These are phyloP conservation scores for Leptinotarsa undecemlineata DNA, from an alignment of 1,140 invertebrate genomes.

Conservation along the genomic window DNA sequence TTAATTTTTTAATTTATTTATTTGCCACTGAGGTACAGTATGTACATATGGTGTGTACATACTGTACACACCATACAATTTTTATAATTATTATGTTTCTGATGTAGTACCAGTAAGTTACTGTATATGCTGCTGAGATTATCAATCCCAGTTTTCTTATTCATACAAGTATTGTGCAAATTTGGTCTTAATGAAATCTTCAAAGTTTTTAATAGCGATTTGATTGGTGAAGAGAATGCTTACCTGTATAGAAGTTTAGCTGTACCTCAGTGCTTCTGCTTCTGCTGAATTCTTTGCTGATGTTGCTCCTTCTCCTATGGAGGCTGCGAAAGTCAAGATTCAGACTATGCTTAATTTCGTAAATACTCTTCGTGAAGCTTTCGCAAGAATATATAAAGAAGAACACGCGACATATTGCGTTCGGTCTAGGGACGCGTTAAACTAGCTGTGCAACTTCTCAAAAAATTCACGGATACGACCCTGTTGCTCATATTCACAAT, in stretches of 20 bases:
- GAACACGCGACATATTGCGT: slow-evolving; percentile 56
- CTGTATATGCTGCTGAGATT: too few species aligned
- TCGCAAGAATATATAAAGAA: slow-evolving; percentile 82
- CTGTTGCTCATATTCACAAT: slow-evolving; percentile 42
- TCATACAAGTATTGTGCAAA: slow-evolving; percentile 85
- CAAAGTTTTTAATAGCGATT: slow-evolving; percentile 79
- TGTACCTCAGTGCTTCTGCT: slow-evolving; percentile 94
- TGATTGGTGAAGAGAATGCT: slow-evolving; percentile 91
- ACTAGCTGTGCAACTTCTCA: too few species aligned
- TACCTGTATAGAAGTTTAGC: slow-evolving; percentile 88
- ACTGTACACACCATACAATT: too few species aligned
- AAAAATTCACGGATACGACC: slow-evolving; percentile 19
- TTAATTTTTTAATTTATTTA: too few species aligned
- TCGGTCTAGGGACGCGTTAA: too few species aligned
- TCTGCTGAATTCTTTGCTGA: slow-evolving; percentile 99
- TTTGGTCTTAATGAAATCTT: slow-evolving; percentile 89
- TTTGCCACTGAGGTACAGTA: too few species aligned
- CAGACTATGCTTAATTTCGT: slow-evolving; percentile 96
- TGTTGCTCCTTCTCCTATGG: slow-evolving; percentile 96
- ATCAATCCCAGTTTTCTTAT: too few species aligned
- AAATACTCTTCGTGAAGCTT: slow-evolving; percentile 83
- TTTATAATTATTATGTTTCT: too few species aligned
- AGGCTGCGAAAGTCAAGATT: slow-evolving; percentile 92
- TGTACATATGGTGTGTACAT: too few species aligned
- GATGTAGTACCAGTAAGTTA: too few species aligned